These are phyloP conservation scores for Onthophagus taurus DNA, from an alignment of 1,140 invertebrate genomes.

Conservation along the genomic window DNA sequence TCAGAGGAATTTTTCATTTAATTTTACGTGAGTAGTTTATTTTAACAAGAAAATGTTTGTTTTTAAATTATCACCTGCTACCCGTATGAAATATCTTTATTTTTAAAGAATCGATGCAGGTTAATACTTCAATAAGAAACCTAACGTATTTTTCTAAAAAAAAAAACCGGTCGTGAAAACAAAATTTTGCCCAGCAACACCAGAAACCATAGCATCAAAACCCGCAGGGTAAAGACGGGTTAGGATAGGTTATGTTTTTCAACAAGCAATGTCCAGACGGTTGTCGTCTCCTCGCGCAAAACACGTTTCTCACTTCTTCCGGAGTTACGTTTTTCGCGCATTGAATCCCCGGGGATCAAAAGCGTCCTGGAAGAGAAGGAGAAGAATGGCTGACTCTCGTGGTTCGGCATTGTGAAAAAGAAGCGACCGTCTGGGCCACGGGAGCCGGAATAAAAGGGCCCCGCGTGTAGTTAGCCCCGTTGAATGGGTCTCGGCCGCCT, in stretches of 20 bases:
- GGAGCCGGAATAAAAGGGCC: conserved; percentile 7
- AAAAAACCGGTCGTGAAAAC: no score
- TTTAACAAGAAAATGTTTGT: no score
- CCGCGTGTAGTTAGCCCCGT: conserved; percentile 7
- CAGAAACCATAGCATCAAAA: no score
- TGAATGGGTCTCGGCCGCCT: conserved; percentile 7
- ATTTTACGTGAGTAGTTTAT: background rate
- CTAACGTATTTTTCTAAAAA: no score
- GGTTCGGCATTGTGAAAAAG: no score
- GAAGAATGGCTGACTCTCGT: conserved; percentile 10
- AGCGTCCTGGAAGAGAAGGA: no score
- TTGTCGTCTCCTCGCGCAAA: background rate
- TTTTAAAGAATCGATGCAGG: no score
- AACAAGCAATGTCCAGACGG: conserved; percentile 2
- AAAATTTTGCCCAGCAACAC: conserved; percentile 4
- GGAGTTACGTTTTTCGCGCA: conserved; percentile 8
- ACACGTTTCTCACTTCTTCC: conserved; percentile 9
- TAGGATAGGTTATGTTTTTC: conserved; percentile 8
- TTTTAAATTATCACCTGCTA: no score
- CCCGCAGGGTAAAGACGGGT: background rate
- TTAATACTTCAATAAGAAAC: no score
- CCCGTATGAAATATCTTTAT: no score
- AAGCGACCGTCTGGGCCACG: conserved; percentile 7
- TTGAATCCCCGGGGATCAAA: no score
- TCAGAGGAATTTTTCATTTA: background rate